Conservation (phyloP, 2,888 invertebrate genomes). For the Zootermopsis nevadensis region DNA sequence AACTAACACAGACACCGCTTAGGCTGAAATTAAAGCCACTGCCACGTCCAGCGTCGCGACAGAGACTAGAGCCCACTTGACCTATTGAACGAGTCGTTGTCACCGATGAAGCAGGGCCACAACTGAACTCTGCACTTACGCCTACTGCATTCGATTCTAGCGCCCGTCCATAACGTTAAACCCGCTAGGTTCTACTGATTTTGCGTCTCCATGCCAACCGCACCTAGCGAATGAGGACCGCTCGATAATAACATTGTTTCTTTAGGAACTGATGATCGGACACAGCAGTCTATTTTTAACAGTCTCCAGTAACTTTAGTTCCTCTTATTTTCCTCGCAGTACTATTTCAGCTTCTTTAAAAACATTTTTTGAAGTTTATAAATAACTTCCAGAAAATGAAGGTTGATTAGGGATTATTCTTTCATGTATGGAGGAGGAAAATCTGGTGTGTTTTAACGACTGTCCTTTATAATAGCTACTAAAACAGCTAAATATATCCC, state of each 20-base stretch:
- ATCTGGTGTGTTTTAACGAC: background rate
- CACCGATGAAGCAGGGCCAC: background rate
- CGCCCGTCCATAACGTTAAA: background rate
- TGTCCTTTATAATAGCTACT: background rate
- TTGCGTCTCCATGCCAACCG: background rate
- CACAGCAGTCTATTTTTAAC: background rate
- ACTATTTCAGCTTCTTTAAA: background rate
- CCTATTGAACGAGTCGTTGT: too few species aligned
- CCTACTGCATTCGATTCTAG: background rate
- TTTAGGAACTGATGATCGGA: background rate
- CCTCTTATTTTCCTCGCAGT: too few species aligned
- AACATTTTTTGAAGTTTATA: conserved; percentile 14
- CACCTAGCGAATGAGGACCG: background rate
- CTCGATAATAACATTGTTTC: conserved; percentile 16
- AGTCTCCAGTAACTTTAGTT: too few species aligned
- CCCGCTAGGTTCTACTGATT: background rate
- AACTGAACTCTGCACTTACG: background rate
- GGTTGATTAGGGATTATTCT: background rate
- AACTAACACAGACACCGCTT: too few species aligned
- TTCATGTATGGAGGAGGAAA: background rate
- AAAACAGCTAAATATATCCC: background rate
- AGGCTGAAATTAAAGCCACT: too few species aligned
- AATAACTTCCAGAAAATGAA: background rate
- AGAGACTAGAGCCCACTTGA: too few species aligned
- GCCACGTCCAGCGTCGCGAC: too few species aligned